Conservation (phyloP, 2,797 vertebrate genomes). For the Choloepus didactylus region DNA sequence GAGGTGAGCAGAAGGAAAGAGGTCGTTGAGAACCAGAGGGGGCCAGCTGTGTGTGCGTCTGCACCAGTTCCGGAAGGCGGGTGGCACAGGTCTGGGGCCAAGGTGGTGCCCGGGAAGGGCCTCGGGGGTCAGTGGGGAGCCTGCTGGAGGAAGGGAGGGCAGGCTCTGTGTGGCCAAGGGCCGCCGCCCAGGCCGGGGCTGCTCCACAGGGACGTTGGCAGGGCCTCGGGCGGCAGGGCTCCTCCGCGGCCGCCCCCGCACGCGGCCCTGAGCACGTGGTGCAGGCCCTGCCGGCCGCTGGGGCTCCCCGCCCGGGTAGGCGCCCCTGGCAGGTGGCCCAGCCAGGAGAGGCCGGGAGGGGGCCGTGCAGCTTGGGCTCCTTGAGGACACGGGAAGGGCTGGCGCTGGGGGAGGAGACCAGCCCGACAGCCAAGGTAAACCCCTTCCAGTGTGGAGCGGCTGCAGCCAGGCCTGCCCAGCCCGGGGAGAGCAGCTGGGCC, state of each 20-base stretch:
- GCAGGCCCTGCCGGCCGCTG: constrained; percentile 79
- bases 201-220: not conserved
- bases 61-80: not conserved
- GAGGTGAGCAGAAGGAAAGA: too few species aligned
- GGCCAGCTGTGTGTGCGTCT: not conserved
- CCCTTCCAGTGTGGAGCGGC: not conserved
- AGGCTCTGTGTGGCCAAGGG: not conserved
- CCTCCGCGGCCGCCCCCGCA: constrained; percentile 78
- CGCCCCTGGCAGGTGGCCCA: constrained; percentile 76
- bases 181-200: not conserved
- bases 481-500: not conserved
- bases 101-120: not conserved
- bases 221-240: constrained; percentile 40
- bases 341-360: constrained; percentile 67
- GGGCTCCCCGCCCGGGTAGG: constrained; percentile 60
- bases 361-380: constrained; percentile 31
- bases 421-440: not conserved
- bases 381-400: constrained; percentile 53
- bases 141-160: not conserved
- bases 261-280: constrained; percentile 84
- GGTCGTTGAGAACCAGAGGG: too few species aligned
- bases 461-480: not conserved
- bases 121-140: not conserved
- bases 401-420: not conserved
- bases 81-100: not conserved